Conservation (phyloP, 1,140 invertebrate species). For the Tetragonula clypearis region DNA sequence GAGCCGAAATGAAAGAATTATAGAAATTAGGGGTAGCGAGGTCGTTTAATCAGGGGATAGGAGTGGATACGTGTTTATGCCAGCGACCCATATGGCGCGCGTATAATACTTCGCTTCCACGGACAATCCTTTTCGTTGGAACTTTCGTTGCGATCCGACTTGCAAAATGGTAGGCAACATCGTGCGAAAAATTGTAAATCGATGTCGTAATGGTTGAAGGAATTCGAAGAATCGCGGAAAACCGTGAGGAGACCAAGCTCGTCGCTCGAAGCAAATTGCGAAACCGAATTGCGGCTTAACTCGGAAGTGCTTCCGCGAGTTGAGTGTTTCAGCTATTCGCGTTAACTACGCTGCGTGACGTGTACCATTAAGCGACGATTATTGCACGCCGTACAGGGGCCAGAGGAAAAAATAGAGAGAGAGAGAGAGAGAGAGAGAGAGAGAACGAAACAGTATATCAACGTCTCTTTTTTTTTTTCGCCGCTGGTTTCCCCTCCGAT, state of each 20-base stretch:
- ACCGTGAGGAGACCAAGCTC: neutral
- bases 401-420: neutral
- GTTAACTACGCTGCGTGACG: conserved; percentile 26
- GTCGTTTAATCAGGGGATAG: conserved; percentile 74
- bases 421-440: neutral
- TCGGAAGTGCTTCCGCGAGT: neutral
- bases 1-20: conserved; percentile 69
- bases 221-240: neutral
- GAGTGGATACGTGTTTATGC: neutral
- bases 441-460: conserved; percentile 5
- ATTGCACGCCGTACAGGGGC: neutral
- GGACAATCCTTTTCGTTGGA: neutral
- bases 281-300: neutral
- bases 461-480: neutral
- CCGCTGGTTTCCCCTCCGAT: no score
- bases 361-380: conserved; percentile 33
- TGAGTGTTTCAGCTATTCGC: neutral
- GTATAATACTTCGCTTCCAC: neutral
- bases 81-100: conserved; percentile 24
- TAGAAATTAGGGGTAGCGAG: conserved; percentile 74
- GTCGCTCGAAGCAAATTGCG: neutral
- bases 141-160: no score
- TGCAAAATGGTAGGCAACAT: neutral
- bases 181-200: no score
- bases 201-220: no score